Percentiles rank a stretch among this genome's conserved stretches.
These are phyloP conservation scores for Spheniscus humboldti DNA, from an alignment of 2,797 vertebrate species.

Conservation along the genomic window DNA sequence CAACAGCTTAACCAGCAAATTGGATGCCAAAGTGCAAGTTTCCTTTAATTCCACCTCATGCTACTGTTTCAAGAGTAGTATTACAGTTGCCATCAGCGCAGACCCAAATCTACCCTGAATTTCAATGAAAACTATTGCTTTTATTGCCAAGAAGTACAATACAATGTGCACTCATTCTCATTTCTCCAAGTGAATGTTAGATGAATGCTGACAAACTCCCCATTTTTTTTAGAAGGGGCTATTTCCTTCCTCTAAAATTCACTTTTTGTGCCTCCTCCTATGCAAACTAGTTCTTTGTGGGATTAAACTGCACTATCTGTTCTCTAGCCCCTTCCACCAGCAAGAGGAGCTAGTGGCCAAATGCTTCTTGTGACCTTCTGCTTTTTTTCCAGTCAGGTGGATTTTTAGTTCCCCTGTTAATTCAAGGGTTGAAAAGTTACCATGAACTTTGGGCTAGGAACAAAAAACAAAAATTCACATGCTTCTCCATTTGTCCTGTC, in stretches of 20 bases:
- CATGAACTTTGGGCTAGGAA: conserved; percentile 46
- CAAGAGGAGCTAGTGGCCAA: neutral
- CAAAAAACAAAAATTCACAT: conserved; percentile 33
- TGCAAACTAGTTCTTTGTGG: neutral
- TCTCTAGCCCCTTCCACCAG: conserved; percentile 23
- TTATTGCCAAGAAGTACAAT: conserved; percentile 43
- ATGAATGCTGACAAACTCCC: neutral
- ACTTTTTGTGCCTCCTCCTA: neutral
- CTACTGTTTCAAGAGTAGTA: neutral
- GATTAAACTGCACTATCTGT: neutral
- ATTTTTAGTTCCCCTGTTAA: conserved; percentile 14
- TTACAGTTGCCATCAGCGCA: conserved; percentile 26
- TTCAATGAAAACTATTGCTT: conserved; percentile 70
- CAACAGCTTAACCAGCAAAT: conserved; percentile 2
- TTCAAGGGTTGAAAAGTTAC: conserved; percentile 40
- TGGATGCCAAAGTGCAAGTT: neutral
- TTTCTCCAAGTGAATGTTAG: neutral
- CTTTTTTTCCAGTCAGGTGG: conserved; percentile 18
- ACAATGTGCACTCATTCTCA: neutral
- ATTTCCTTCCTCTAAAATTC: neutral
- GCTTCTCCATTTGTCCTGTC: conserved; percentile 46
- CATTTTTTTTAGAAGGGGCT: neutral
- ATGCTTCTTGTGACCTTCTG: neutral
- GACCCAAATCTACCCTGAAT: conserved; percentile 43
- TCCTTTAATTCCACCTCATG: neutral